These are phyloP conservation scores for Centrocercus urophasianus DNA, from an alignment of 2,113 vertebrate species.

Conservation along the genomic window DNA sequence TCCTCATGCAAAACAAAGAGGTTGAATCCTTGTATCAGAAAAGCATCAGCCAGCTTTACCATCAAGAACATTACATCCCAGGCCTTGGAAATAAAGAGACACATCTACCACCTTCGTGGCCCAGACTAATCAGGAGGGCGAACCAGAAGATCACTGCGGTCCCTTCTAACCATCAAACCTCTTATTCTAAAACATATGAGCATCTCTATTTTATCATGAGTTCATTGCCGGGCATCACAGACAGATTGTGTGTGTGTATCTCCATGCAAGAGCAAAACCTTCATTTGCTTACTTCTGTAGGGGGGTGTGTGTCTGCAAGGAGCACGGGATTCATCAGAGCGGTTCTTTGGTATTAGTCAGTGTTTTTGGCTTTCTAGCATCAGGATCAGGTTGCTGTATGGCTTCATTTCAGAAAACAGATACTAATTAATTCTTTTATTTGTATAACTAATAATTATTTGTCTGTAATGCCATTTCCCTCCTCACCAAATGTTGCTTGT, in stretches of 20 bases:
- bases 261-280: neutral
- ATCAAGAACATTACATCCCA: neutral
- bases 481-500: neutral
- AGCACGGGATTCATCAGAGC: fast-evolving
- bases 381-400: neutral
- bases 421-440: slow-evolving; percentile 47
- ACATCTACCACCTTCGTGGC: neutral
- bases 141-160: neutral
- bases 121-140: neutral
- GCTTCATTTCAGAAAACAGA: neutral
- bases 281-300: neutral
- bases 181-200: neutral
- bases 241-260: neutral
- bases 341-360: neutral
- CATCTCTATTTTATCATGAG: neutral
- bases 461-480: neutral
- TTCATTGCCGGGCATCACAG: neutral
- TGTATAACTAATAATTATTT: slow-evolving; percentile 40
- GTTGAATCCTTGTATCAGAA: neutral
- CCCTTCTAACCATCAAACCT: neutral
- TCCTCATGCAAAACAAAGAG: slow-evolving; percentile 31
- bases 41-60: fast-evolving
- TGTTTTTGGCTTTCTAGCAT: neutral
- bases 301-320: neutral
- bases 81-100: slow-evolving; percentile 5